Conservation (phyloP, 2,113 vertebrate genomes). For the Saguinus midas region DNA sequence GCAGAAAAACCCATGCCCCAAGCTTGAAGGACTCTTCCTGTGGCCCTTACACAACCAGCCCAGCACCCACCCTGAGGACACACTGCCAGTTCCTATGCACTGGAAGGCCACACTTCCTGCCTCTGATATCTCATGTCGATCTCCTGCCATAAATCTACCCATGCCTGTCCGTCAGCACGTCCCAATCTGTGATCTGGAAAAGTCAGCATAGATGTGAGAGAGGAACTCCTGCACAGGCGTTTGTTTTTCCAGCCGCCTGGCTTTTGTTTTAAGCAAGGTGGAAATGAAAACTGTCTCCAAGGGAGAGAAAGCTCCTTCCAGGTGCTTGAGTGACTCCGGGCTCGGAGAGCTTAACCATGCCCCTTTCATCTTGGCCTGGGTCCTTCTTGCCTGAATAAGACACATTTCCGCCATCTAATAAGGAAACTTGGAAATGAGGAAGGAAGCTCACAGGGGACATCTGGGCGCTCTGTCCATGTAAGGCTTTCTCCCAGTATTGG, state of each 20-base stretch:
- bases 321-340: background rate
- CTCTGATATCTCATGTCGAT: background rate
- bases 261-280: constrained; percentile 57
- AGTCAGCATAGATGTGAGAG: background rate
- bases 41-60: background rate
- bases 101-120: background rate
- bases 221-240: background rate
- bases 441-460: background rate
- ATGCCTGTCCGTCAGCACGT: background rate
- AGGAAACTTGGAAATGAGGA: background rate
- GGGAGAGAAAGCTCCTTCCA: constrained; percentile 35
- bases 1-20: background rate
- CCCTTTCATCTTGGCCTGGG: background rate
- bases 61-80: background rate
- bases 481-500: background rate
- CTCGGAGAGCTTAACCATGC: background rate
- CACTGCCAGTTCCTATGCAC: background rate
- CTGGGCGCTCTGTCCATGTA: background rate
- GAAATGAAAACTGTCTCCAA: constrained; percentile 47
- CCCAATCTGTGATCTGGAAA: constrained; percentile 47
- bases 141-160: constrained; percentile 18
- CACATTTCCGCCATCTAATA: background rate
- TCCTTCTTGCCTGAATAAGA: constrained; percentile 30
- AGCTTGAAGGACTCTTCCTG: background rate
- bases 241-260: constrained; percentile 54